Base-by-base conservation (phyloP, 2,888 invertebrate species). In the Drosophila peninsularis region DNA sequence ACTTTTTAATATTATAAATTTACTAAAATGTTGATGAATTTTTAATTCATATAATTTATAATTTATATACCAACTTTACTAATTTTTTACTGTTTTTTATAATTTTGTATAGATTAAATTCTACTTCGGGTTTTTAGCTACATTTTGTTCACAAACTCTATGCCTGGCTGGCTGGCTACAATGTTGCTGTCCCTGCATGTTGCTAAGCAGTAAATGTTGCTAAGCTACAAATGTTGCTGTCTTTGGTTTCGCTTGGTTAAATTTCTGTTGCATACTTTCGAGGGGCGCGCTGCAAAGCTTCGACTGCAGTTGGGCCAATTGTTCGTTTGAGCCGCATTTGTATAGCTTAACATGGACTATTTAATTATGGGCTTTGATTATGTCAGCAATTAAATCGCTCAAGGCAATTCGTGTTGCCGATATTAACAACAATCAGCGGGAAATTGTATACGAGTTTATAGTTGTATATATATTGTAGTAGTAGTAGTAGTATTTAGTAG, bases 191-290 rank as follows among this genome's bases (percentile, higher is more conserved):
- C 19, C 3, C 55, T 62, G 55, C 69, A 47, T 56, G 66, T 64
- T 66, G 71, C 66, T 52, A 19, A 21, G 9, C 30, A 36, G 3
- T 0, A 55, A 55, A 62, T 67, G 74, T 67, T 73, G 61, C 67
- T 34, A n/a, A 36, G 50, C 50, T 1, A 5, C 52, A 19, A 17
- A 47, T 61, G 66, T 64, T 65, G 71, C 66, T 56, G 13, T 21
- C 14, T 24, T 57, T 27, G 41, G 27, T 14, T 34, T 17, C 11
- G 5, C 21, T 27, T 32, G 11, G 32, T 1, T 5, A 27, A 24
- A 9, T 39, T 57, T n/a, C 17, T 21, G 47, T 27, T 42, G 74
- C 82, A 70, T 71, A 80, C 68, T 80, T 69, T 71, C 6, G 30
- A 37, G 68, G 68, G 10, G 13, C 53, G 3, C 53, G 5, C 11